These are phyloP conservation scores for Heliconius charithonia DNA, from an alignment of 2,888 invertebrate genomes.

Conservation along the genomic window DNA sequence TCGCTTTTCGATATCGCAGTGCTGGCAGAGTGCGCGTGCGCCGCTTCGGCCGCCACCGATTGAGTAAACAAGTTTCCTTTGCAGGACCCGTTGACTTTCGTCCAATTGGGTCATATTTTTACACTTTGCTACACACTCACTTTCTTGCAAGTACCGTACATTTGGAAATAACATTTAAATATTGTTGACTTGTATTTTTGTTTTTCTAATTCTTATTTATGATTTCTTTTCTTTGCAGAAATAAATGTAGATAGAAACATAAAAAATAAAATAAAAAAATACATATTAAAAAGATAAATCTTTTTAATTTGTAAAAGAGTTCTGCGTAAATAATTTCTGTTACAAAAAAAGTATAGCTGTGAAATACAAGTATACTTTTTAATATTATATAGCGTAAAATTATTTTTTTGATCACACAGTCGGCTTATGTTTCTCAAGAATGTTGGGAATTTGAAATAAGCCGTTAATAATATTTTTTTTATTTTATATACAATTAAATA, in stretches of 20 bases:
- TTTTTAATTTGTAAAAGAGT: too few relatives aligned
- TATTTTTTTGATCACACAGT: too few relatives aligned
- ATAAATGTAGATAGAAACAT: too few relatives aligned
- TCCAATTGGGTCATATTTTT: conserved; percentile 31
- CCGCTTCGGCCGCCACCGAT: conserved; percentile 42
- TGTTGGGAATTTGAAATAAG: neutral
- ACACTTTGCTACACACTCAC: conserved; percentile 15
- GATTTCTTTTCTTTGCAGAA: too few relatives aligned
- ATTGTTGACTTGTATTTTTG: neutral
- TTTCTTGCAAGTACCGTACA: neutral
- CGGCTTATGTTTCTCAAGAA: neutral
- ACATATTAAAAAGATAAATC: too few relatives aligned
- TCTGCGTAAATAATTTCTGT: too few relatives aligned
- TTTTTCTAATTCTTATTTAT: neutral
- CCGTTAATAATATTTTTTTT: neutral
- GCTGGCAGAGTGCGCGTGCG: conserved; percentile 46
- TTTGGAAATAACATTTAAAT: neutral
- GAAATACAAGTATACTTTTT: too few relatives aligned
- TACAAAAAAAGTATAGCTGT: too few relatives aligned
- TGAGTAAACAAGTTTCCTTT: conserved; percentile 47
- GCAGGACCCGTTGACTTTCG: conserved; percentile 44
- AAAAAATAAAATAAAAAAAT: too few relatives aligned
- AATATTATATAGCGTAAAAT: neutral
- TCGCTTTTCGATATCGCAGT: conserved; percentile 40
- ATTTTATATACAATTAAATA: neutral